Conservation (phyloP, 2,113 vertebrate species). For the Oreamnos americanus region DNA sequence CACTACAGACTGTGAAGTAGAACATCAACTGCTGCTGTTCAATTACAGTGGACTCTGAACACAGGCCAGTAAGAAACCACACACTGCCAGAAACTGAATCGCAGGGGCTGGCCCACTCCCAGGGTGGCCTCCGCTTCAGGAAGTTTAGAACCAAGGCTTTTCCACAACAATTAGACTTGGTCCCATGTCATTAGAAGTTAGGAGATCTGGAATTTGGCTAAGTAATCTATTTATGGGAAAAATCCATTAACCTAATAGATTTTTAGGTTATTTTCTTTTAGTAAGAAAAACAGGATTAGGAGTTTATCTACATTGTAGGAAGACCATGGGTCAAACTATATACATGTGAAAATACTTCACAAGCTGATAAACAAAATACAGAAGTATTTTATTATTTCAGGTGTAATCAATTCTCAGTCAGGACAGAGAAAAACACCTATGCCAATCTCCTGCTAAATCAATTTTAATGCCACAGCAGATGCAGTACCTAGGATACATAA, state of each 20-base stretch:
- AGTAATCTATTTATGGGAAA: not conserved
- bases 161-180: not conserved
- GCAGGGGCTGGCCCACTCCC: not conserved
- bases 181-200: not conserved
- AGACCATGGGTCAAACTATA: not conserved
- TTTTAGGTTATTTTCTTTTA: not conserved
- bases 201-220: not conserved
- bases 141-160: not conserved
- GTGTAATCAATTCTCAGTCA: not conserved
- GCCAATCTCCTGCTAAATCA: not conserved
- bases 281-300: not conserved
- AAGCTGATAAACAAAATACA: conserved; percentile 12
- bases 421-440: not conserved
- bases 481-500: not conserved
- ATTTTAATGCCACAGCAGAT: not conserved
- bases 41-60: not conserved
- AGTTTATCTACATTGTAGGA: not conserved
- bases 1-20: not conserved
- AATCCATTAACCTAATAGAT: not conserved
- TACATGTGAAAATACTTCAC: not conserved
- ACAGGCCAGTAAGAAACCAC: not conserved
- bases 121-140: not conserved
- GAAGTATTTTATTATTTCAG: not conserved
- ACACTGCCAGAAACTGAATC: not conserved
- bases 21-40: not conserved